A percentile compares a stretch with the other conserved stretches of the same genome.
Conservation (phyloP, 2,888 invertebrate genomes). For the Amaurobius ferox region DNA sequence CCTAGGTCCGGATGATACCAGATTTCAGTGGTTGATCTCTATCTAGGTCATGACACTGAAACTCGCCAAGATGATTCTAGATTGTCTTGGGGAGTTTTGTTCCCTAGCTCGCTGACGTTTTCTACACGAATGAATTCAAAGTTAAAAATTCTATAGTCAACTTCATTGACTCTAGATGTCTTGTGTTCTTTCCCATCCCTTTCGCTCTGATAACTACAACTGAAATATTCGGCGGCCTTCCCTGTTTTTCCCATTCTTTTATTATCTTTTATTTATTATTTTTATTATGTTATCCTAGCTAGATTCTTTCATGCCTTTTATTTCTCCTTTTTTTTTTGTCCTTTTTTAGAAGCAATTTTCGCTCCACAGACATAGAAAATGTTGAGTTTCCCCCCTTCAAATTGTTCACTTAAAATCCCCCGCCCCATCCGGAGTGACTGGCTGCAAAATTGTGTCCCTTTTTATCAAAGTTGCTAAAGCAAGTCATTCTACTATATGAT, state of each 20-base stretch:
- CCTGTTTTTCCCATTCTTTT: constrained; percentile 10
- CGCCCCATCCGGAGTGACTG: constrained; percentile 57
- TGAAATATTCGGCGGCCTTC: constrained; percentile 51
- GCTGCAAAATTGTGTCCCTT: constrained; percentile 69
- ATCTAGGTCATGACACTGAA: not conserved
- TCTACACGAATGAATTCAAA: constrained; percentile 41
- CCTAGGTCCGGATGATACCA: too few species aligned
- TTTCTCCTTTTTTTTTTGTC: constrained; percentile 40
- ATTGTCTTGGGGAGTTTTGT: constrained; percentile 19
- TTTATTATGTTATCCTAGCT: constrained; percentile 16
- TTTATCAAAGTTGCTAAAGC: constrained; percentile 68
- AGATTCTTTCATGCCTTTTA: constrained; percentile 14
- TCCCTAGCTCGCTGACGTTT: constrained; percentile 41
- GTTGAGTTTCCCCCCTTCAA: constrained; percentile 56
- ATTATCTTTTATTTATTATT: constrained; percentile 42
- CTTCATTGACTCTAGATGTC: constrained; percentile 61
- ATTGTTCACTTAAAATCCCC: constrained; percentile 62
- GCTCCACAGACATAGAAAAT: constrained; percentile 70
- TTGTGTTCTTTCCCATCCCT: constrained; percentile 29
- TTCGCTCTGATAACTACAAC: constrained; percentile 67
- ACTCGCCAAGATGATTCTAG: not conserved
- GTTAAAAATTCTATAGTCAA: constrained; percentile 53
- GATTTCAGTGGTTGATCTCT: too few species aligned
- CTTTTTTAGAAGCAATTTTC: constrained; percentile 66
- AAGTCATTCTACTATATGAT: constrained; percentile 68